Conservation (phyloP, 2,113 vertebrate species). For the Thryonomys swinderianus region DNA sequence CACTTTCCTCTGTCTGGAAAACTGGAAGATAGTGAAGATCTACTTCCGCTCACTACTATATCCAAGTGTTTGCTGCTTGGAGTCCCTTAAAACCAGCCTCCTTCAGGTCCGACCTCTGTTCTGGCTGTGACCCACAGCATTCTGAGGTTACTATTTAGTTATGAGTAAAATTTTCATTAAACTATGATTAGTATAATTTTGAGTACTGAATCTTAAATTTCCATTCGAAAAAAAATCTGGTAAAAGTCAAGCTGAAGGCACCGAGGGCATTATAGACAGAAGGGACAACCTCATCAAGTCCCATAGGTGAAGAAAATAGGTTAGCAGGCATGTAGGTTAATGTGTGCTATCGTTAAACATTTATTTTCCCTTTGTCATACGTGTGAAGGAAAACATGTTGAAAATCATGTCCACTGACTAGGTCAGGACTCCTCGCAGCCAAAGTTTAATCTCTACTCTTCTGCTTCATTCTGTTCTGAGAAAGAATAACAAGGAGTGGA, state of each 20-base stretch:
- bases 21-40: neutral
- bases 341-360: neutral
- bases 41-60: neutral
- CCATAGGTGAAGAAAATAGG: neutral
- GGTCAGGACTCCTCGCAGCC: neutral
- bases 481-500: neutral
- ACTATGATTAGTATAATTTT: neutral
- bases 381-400: neutral
- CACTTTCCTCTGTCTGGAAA: neutral
- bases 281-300: neutral
- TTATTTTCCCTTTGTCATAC: neutral
- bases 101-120: neutral
- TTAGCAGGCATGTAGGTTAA: neutral
- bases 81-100: neutral
- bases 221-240: neutral
- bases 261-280: neutral
- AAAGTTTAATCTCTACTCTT: neutral
- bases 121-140: neutral
- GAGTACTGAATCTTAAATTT: neutral
- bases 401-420: neutral
- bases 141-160: neutral
- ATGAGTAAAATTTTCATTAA: neutral
- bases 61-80: neutral
- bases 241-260: neutral
- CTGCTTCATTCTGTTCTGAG: neutral